Conservation (phyloP, 2,888 invertebrate species). For the Anoplius nigerrimus region DNA sequence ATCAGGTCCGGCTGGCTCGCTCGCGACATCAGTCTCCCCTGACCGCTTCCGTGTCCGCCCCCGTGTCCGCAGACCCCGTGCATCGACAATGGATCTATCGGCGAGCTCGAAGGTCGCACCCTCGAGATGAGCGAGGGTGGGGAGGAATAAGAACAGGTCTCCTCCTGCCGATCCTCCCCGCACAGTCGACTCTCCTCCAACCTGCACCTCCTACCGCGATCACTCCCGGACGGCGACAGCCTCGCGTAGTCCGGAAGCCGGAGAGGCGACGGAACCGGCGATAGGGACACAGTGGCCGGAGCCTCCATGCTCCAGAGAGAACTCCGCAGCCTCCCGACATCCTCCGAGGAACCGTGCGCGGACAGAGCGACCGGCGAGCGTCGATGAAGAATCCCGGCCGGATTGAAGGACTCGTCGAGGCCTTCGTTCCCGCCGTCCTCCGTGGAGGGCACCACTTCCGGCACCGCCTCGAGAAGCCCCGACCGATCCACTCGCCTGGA, state of each 20-base stretch:
- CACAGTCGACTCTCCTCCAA: not conserved
- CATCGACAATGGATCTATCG: not conserved
- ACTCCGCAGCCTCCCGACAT: too few relatives aligned
- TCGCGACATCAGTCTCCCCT: conserved; percentile 41
- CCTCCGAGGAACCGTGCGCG: too few relatives aligned
- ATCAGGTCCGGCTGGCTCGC: conserved; percentile 65
- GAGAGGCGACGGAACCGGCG: not conserved
- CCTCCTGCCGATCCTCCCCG: not conserved
- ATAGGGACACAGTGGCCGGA: too few relatives aligned
- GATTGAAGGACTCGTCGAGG: not conserved
- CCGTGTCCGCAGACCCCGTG: too few relatives aligned
- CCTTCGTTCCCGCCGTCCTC: not conserved
- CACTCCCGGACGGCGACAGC: conserved; percentile 21
- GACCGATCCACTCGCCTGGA: conserved; percentile 63
- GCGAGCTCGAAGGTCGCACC: conserved; percentile 2
- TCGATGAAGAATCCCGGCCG: too few relatives aligned
- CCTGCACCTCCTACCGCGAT: conserved; percentile 38
- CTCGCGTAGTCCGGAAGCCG: conserved; percentile 16
- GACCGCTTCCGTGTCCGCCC: too few relatives aligned
- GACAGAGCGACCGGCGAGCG: too few relatives aligned
- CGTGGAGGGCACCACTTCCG: conserved; percentile 47
- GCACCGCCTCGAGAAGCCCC: conserved; percentile 68
- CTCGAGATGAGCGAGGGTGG: not conserved
- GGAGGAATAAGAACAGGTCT: conserved; percentile 36
- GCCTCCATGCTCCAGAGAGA: too few relatives aligned